phyloP scores from a whole-genome alignment of 2,888 invertebrate species.

The Seira ritae region DNA sequence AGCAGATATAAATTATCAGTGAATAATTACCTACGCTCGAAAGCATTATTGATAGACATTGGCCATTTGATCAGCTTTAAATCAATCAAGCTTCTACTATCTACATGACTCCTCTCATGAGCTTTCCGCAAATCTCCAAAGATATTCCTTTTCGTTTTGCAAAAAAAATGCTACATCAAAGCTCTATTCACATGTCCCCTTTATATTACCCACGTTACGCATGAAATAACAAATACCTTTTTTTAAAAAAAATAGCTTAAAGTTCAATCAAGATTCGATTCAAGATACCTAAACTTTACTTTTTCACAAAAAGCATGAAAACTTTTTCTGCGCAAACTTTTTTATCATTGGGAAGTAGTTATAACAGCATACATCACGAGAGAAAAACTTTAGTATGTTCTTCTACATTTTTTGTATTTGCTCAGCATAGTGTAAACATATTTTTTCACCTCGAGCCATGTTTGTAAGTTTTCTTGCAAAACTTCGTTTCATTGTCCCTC shows the following conservation, averaged over 20 bases:
- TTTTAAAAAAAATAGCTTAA: conserved; percentile 14
- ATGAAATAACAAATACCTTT: not conserved
- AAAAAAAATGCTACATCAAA: not conserved
- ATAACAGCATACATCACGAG: not conserved
- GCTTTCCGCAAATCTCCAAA: not conserved
- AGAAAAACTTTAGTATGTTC: not conserved
- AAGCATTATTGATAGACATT: not conserved
- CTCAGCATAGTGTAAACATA: conserved; percentile 4
- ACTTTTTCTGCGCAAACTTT: not conserved
- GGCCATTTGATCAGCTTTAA: not conserved
- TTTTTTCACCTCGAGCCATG: conserved; percentile 16
- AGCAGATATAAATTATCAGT: conserved; percentile 6
- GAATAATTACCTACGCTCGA: not conserved
- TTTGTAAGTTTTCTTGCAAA: conserved; percentile 16
- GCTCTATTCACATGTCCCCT: not conserved
- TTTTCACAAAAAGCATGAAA: not conserved
- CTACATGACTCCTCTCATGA: not conserved
- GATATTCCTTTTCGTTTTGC: not conserved
- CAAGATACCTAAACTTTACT: conserved; percentile 11
- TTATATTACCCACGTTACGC: not conserved
- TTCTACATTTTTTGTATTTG: not conserved
- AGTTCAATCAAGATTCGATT: conserved; percentile 14
- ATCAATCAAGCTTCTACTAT: not conserved
- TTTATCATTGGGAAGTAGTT: not conserved
- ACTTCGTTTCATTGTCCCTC: conserved; percentile 5